Base-by-base conservation (phyloP, 2,888 invertebrate genomes). In the Andrena trimmerana region DNA sequence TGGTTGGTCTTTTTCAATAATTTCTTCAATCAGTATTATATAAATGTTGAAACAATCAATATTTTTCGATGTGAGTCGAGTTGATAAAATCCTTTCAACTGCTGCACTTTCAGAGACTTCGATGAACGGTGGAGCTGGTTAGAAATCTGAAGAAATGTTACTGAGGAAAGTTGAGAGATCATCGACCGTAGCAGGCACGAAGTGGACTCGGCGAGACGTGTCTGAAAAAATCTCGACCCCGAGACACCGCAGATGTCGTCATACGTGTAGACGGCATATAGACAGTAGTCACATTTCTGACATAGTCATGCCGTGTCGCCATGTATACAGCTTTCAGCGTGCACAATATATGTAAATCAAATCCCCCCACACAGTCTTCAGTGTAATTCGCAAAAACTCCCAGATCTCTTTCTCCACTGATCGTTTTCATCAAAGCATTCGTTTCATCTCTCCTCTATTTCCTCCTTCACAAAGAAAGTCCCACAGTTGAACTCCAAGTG, bases 221-320 rank as follows among this genome's bases (percentile, higher is more conserved):
- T 80, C 60, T 65, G 76, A 80, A 76, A 86, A 71, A 82, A 80
- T 71, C 62, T 70, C 50, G 24, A 54, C 62, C 5, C 5, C 54
- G 67, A 80, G 50, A 82, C 77, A 70, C 16, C 66, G 29, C 62
- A 70, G 75, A 73, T 75, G 65, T 66, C 66, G 78, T 82, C 73
- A 57, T 57, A 66, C 27, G 24, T 65, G 10, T 29, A 65, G 52
- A 69, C 66, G n/a, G 52, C 7, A 33, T 65, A 71, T 57, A 66
- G 42, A 78, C 29, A 42, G 54, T 31, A 20, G 52, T 73, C 73
- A 33, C 70, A 70, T 78, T 66, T 66, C 48, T 57, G 8, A 50
- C 70, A 57, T 29, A 57, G 52, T 31, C 48, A 31, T 5, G 42
- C 27, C 20, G 10, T 57, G 52, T 66, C 69, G 69, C 76, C 68